Percentiles rank a stretch among this genome's conserved stretches.
Conservation (phyloP, 2,113 vertebrate genomes). For the Xenopus tropicalis region DNA sequence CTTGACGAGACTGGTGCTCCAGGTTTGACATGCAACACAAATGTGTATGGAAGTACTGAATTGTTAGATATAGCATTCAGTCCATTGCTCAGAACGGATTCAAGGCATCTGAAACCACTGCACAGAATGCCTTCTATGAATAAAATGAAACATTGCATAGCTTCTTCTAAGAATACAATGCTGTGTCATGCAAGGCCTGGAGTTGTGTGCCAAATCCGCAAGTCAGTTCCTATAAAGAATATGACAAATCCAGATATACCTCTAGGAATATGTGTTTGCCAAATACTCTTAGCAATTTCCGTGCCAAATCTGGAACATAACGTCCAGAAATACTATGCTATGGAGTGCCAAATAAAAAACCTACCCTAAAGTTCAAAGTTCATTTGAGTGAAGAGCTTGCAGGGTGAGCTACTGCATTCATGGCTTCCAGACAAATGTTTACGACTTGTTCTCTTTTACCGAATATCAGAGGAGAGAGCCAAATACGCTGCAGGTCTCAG, state of each 20-base stretch:
- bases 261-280: slow-evolving; percentile 28
- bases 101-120: background rate
- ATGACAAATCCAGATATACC: slow-evolving; percentile 20
- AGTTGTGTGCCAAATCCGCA: slow-evolving; percentile 22
- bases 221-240: slow-evolving; percentile 1
- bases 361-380: background rate
- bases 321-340: slow-evolving; percentile 1
- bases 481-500: no score
- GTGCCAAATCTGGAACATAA: slow-evolving; percentile 1
- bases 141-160: background rate
- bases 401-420: background rate
- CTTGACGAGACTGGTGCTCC: background rate
- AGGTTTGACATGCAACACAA: background rate
- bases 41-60: background rate
- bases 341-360: background rate
- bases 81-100: background rate
- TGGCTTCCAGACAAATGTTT: background rate
- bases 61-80: background rate
- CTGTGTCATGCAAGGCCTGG: slow-evolving; percentile 7
- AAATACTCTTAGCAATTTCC: background rate
- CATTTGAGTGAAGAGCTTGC: background rate
- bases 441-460: background rate
- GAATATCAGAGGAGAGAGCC: background rate
- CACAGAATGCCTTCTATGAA: background rate
- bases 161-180: slow-evolving; percentile 19